Base-by-base conservation (phyloP, 2,113 vertebrate genomes). In the Pyxicephalus adspersus region DNA sequence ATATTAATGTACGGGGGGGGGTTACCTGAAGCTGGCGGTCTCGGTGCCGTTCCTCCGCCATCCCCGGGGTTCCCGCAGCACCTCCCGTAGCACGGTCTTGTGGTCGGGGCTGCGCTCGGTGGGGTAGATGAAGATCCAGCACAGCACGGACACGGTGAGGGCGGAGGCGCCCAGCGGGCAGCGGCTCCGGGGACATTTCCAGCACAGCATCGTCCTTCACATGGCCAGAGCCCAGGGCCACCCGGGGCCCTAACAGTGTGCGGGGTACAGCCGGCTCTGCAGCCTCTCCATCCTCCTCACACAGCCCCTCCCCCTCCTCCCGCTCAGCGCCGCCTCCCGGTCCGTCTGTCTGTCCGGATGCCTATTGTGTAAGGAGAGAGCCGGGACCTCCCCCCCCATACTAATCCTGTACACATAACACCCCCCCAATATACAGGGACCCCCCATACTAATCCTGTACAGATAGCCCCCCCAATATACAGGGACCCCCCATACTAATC, bases 61-160 rank as follows among this genome's bases (percentile, higher is more conserved):
- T 20, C 83, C 88, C 0, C 87, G 87, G 84, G 95, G 93, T 83
- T 95, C 95, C 80, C 93, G 93, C 91, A 95, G 90, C 83, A 98
- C 95, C 52, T 95, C 96, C 2, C 93, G 94, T 83, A 96, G 93
- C 17, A 98, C 93, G 19, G 96, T 95, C 84, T 96, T 95, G 86
- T 97, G 95, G 70, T 91, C 89, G 16, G 96, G 96, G 81, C 96
- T 87, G 77, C 95, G 91, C 88, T 96, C 95, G 2, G 89, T 94
- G 0, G 97, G 96, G 87, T 94, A 98, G 13, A 97, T 77, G 88
- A 98, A 99, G 2, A 97, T 92, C 97, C 96, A 98, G 87, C 95
- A 96, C 15, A 99, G 92, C 16, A 97, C 92, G 86, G 96, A 91
- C 70, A 96, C 86, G 64, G 94, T 94, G 85, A 98, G 83, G 2